A percentile compares a stretch with the other conserved stretches of the same genome.
phyloP scores from a whole-genome alignment of 1,140 invertebrate genomes.

The Drosophila sturtevanti region DNA sequence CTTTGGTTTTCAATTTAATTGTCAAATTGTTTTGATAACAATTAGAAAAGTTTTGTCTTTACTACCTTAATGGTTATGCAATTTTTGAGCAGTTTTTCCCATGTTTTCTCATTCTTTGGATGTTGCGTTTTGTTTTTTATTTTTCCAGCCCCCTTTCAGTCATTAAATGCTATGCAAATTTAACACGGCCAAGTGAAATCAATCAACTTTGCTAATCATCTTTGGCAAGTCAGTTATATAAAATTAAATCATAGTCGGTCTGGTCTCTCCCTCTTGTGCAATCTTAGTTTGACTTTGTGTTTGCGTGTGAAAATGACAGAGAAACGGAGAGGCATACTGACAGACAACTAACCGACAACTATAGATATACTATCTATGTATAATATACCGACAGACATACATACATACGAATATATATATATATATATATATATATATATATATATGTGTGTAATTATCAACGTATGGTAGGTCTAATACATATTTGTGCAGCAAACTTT shows the following conservation, averaged over 20 bases:
- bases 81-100: background rate
- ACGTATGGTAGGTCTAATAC: constrained; percentile 10
- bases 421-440: too few species aligned
- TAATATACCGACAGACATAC: constrained; percentile 15
- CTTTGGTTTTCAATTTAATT: too few species aligned
- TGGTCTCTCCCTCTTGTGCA: constrained; percentile 56
- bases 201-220: constrained; percentile 67
- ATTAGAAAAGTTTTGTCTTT: constrained; percentile 33
- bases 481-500: constrained; percentile 52
- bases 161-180: background rate
- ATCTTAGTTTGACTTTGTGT: constrained; percentile 27
- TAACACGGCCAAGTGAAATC: constrained; percentile 45
- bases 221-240: constrained; percentile 28
- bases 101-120: too few species aligned
- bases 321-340: constrained; percentile 3
- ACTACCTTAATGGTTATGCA: constrained; percentile 35
- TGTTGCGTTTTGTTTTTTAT: too few species aligned
- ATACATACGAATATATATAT: too few species aligned
- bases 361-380: constrained; percentile 10
- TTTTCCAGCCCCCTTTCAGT: background rate
- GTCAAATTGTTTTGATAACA: background rate
- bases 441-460: constrained; percentile 14
- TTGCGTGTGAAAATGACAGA: constrained; percentile 36
- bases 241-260: constrained; percentile 27
- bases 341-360: background rate